A percentile compares a stretch with the other conserved stretches of the same genome.
Conservation (phyloP, 2,113 vertebrate species). For the Trichomycterus rosablanca region DNA sequence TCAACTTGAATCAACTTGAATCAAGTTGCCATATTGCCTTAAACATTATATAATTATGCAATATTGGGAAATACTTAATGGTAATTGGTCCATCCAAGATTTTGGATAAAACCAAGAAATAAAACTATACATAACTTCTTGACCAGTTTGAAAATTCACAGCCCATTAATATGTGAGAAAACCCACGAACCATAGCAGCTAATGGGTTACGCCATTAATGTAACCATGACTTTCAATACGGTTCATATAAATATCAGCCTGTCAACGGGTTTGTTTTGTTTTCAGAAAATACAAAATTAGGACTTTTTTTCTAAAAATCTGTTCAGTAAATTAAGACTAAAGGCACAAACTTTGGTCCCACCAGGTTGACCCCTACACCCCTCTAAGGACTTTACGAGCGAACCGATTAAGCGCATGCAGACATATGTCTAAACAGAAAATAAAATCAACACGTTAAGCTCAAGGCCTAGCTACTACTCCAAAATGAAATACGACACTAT, state of each 20-base stretch:
- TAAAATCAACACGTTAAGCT: slow-evolving; percentile 72
- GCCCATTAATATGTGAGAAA: slow-evolving; percentile 22
- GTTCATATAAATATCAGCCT: not conserved
- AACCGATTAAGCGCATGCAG: slow-evolving; percentile 84
- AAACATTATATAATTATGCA: no score
- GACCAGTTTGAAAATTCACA: slow-evolving; percentile 46
- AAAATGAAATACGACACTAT: not conserved
- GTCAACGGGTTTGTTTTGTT: not conserved
- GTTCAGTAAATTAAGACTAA: slow-evolving; percentile 87
- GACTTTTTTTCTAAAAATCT: slow-evolving; percentile 50
- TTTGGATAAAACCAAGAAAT: slow-evolving; percentile 81
- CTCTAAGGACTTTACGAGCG: slow-evolving; percentile 64
- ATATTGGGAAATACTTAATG: no score
- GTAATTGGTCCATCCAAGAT: no score
- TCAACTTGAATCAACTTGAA: no score
- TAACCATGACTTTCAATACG: slow-evolving; percentile 13
- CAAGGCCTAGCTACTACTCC: slow-evolving; percentile 64
- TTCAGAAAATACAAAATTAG: slow-evolving; percentile 51
- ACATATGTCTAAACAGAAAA: slow-evolving; percentile 80
- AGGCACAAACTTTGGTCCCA: slow-evolving; percentile 99
- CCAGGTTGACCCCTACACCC: slow-evolving; percentile 80
- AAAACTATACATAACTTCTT: slow-evolving; percentile 83
- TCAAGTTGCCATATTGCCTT: no score
- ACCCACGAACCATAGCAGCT: not conserved
- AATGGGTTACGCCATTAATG: not conserved